Base-by-base conservation (phyloP, 1,140 invertebrate species). In the Dysdera silvatica region DNA sequence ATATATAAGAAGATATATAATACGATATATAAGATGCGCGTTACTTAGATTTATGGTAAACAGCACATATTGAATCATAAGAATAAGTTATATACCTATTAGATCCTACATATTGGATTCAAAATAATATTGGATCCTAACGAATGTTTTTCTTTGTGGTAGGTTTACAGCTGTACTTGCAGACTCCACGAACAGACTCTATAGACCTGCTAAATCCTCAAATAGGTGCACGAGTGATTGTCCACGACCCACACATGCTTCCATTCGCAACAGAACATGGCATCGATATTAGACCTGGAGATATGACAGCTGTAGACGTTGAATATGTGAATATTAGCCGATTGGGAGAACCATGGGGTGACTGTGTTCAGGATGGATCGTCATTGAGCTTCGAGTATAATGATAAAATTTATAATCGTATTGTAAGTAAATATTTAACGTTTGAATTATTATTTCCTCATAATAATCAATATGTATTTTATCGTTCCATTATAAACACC, bases 91-190 rank as follows among this genome's bases (percentile, higher is more conserved):
- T n/a, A n/a, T n/a, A n/a, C n/a, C n/a, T n/a, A n/a, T n/a, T n/a
- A n/a, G n/a, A n/a, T n/a, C n/a, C n/a, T n/a, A n/a, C n/a, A n/a
- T n/a, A n/a, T n/a, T n/a, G n/a, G n/a, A n/a, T n/a, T n/a, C n/a
- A n/a, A n/a, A n/a, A n/a, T n/a, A n/a, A n/a, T n/a, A n/a, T n/a
- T n/a, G n/a, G n/a, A n/a, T n/a, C n/a, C n/a, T n/a, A n/a, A n/a
- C n/a, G n/a, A n/a, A n/a, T n/a, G n/a, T n/a, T n/a, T n/a, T n/a
- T n/a, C n/a, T n/a, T n/a, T n/a, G n/a, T n/a, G n/a, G n/a, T n/a
- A 63, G 61, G 61, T 16, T 28, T 63, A 4, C 52, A 56, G 4
- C 3, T 63, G 3, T 63, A 63, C 26, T 20, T 63, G 31, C 52
- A 56, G 4, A 28, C 31, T 2, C 14, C 23, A 4, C 29, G 24